Conservation (phyloP, 2,888 invertebrate species). For the Palloptera scutellata region DNA sequence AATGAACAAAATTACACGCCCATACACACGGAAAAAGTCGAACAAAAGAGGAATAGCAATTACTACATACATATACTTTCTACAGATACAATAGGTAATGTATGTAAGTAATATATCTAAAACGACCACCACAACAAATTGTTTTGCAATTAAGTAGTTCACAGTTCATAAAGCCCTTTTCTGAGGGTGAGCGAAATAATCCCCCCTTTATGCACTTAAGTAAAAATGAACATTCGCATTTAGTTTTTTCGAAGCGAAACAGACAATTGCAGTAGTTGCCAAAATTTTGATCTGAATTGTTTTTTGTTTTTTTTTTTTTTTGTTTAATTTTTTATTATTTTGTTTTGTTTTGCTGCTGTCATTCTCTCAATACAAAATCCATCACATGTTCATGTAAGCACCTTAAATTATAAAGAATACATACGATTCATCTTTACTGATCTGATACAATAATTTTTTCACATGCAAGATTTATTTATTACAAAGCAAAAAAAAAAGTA, state of each 20-base stretch:
- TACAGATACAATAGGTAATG: too few relatives aligned
- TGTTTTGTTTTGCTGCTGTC: background rate
- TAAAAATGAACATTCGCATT: conserved; percentile 3
- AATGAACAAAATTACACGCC: too few relatives aligned
- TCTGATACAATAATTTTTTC: conserved; percentile 19
- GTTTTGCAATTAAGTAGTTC: conserved; percentile 47
- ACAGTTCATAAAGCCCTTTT: conserved; percentile 29
- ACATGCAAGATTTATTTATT: conserved; percentile 8
- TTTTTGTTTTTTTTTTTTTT: background rate
- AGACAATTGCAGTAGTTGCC: conserved; percentile 37
- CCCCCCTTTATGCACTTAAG: background rate
- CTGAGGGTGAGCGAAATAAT: background rate
- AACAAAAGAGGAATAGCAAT: too few relatives aligned
- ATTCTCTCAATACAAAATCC: background rate
- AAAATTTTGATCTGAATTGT: conserved; percentile 25
- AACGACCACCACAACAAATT: conserved; percentile 56
- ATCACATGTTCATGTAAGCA: conserved; percentile 48
- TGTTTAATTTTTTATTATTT: conserved; percentile 9
- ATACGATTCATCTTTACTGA: conserved; percentile 13
- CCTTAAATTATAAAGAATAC: conserved; percentile 41
- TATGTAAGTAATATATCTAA: conserved; percentile 37
- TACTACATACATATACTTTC: too few relatives aligned
- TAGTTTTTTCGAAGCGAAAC: background rate
- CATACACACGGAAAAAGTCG: too few relatives aligned
- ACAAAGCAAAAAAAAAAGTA: background rate